Conservation (phyloP, 2,113 vertebrate species). For the Australoheros scitulus region DNA sequence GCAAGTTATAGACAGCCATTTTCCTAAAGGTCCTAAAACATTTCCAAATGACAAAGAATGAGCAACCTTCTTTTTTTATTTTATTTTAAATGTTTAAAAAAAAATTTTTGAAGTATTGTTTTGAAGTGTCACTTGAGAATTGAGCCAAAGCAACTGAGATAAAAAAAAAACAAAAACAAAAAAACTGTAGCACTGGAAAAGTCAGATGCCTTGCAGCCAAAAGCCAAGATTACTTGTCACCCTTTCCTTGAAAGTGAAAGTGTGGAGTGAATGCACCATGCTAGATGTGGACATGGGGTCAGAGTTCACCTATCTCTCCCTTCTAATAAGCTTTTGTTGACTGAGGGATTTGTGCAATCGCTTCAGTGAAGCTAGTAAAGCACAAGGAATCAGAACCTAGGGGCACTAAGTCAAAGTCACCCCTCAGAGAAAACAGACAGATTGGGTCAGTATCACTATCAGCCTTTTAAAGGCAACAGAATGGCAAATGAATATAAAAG, state of each 20-base stretch:
- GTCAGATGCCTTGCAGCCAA: slow-evolving; percentile 8
- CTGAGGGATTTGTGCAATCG: slow-evolving; percentile 36
- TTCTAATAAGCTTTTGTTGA: slow-evolving; percentile 52
- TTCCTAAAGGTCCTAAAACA: not conserved
- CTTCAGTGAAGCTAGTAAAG: slow-evolving; percentile 38
- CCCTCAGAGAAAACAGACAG: slow-evolving; percentile 16
- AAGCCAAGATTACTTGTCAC: slow-evolving; percentile 1
- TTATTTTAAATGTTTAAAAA: no score
- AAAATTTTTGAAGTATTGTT: not conserved
- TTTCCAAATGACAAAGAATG: not conserved
- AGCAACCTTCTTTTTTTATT: not conserved
- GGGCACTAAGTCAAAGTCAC: slow-evolving; percentile 33
- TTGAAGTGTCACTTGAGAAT: not conserved
- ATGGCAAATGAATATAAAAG: not conserved
- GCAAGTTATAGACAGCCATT: no score
- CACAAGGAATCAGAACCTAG: slow-evolving; percentile 36
- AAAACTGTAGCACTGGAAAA: not conserved
- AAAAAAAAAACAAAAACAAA: not conserved
- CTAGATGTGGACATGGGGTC: slow-evolving; percentile 30
- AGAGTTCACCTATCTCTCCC: slow-evolving; percentile 36
- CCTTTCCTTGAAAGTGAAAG: slow-evolving; percentile 13
- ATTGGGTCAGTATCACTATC: slow-evolving; percentile 32
- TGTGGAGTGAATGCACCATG: slow-evolving; percentile 16
- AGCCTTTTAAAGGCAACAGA: slow-evolving; percentile 11
- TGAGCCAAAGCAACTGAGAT: not conserved